Evolutionary conservation across 1,140 invertebrate species (phyloP).

Genomic region (Phymorhynchus buccinoides): DNA sequence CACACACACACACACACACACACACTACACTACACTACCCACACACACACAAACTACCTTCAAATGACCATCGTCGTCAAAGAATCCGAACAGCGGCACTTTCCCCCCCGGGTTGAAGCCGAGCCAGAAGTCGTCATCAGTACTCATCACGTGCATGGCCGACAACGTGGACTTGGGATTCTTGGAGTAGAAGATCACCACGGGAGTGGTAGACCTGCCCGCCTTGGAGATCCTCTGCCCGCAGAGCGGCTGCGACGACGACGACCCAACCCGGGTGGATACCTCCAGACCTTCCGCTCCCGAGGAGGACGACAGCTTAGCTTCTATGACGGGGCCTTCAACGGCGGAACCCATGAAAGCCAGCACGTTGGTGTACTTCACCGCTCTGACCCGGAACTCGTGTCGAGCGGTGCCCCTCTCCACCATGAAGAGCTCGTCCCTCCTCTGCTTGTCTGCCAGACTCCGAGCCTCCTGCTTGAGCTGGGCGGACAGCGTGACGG

Average conservation of each 20-base stretch:
- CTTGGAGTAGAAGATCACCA: constrained; percentile 19
- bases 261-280: not conserved
- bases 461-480: not conserved
- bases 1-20: too few species aligned
- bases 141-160: not conserved
- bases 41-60: too few species aligned
- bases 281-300: not conserved
- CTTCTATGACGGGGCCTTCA: not conserved
- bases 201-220: not conserved
- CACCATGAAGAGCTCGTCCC: not conserved
- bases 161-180: constrained; percentile 12
- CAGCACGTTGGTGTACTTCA: constrained; percentile 7
- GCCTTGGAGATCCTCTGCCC: not conserved
- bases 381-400: not conserved
- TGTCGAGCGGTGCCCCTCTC: constrained; percentile 9
- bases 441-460: not conserved
- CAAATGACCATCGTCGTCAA: constrained; percentile 26
- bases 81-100: not conserved
- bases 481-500: not conserved
- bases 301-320: not conserved
- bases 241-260: not conserved
- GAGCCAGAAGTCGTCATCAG: not conserved
- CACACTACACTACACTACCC: too few species aligned
- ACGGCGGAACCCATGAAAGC: not conserved
- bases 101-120: constrained; percentile 14